Base-by-base conservation (phyloP, 2,797 vertebrate genomes). In the Schizopygopsis malacanthus region DNA sequence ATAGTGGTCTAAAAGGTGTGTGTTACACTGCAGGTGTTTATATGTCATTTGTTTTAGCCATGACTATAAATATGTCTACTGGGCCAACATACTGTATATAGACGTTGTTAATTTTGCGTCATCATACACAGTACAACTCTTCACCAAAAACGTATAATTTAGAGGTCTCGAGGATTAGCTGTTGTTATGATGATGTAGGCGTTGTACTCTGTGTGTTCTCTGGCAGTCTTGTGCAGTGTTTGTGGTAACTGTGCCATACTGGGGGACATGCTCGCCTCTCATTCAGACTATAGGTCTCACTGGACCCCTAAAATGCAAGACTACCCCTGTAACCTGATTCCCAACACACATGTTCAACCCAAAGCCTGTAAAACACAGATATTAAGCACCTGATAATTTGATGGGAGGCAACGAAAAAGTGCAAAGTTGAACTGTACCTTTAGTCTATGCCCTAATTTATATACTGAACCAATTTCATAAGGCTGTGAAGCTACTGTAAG, bases 301-400 rank as follows among this genome's bases (percentile, higher is more conserved):
- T 25, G 73, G 86, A 82, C 61, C 72, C 61, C 56, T 87, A 61
- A 87, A 87, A 43, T 15, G 54, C 59, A 63, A 73, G 41, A 63
- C 59, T 59, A 39, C 69, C 84, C 13, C 43, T 70, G 87, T 82
- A 86, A 88, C 54, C 67, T 41, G 82, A 88, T 41, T 87, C 85
- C 81, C 41, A 83, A 63, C 75, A 82, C 85, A 87, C 78, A 83
- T 81, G 79, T 86, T 83, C 67, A 65, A 39, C 71, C 54, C 37
- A 28, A 50, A 79, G 82, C 83, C 82, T 86, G 76, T 87, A 84
- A 89, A 91, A 85, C 76, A 87, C 73, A 88, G 85, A 83, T 84
- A 84, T 88, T 85, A 84, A 88, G 79, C 71, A 83, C 76, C 85
- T 90, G 84, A 91, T 86, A 73, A 86, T 90, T 89, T 86, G 80